Conservation (phyloP, 1,140 invertebrate species). For the Zaprionus kolodkinae region DNA sequence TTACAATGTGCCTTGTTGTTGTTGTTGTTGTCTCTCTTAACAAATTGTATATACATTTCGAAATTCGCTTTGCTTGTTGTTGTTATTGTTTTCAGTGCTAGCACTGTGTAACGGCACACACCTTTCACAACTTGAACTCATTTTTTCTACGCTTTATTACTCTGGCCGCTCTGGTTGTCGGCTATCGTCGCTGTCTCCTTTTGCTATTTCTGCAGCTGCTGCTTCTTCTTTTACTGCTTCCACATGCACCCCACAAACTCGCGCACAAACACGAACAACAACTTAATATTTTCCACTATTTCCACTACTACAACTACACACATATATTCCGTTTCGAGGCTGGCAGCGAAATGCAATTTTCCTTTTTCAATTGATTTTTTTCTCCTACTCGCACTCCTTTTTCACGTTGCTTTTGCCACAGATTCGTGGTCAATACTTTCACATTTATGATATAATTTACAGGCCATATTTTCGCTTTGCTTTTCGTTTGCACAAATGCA, state of each 20-base stretch:
- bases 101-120: slow-evolving; percentile 77
- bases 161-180: slow-evolving; percentile 53
- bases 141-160: slow-evolving; percentile 79
- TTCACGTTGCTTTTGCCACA: slow-evolving; percentile 49
- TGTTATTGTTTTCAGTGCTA: slow-evolving; percentile 38
- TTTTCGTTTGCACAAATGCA: slow-evolving; percentile 72
- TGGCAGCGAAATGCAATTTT: slow-evolving; percentile 70
- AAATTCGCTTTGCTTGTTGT: slow-evolving; percentile 58
- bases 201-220: slow-evolving; percentile 74
- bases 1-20: slow-evolving; percentile 43
- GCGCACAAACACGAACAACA: slow-evolving; percentile 52
- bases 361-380: slow-evolving; percentile 73
- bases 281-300: slow-evolving; percentile 68
- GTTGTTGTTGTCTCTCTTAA: slow-evolving; percentile 49
- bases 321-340: slow-evolving; percentile 59
- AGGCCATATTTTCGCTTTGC: slow-evolving; percentile 75
- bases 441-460: slow-evolving; percentile 77
- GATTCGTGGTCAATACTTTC: slow-evolving; percentile 70
- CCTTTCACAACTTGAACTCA: slow-evolving; percentile 84
- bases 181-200: slow-evolving; percentile 68
- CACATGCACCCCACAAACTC: slow-evolving; percentile 59
- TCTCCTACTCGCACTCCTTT: slow-evolving; percentile 70
- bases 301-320: slow-evolving; percentile 56
- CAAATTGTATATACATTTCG: slow-evolving; percentile 77
- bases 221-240: slow-evolving; percentile 49